phyloP scores from a whole-genome alignment of 2,797 vertebrate genomes.

The Gobionotothen gibberifrons region DNA sequence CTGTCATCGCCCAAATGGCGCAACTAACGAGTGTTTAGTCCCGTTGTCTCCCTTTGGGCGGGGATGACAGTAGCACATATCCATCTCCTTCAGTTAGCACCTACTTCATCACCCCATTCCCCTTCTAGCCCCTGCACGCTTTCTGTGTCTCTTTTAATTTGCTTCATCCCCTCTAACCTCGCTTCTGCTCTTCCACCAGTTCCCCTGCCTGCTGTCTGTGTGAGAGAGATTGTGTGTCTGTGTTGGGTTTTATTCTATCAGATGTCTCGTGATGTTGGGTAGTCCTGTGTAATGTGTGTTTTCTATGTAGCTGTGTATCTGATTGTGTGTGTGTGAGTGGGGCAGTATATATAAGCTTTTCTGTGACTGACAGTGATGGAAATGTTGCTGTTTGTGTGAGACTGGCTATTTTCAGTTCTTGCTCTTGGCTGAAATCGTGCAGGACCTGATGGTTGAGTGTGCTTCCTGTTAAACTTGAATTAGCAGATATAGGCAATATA shows the following conservation, averaged over 20 bases:
- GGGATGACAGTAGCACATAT: conserved; percentile 68
- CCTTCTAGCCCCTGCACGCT: conserved; percentile 68
- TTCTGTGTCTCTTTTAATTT: conserved; percentile 69
- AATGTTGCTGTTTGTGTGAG: conserved; percentile 36
- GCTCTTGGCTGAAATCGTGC: conserved; percentile 29
- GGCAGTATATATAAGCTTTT: conserved; percentile 19
- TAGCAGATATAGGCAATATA: no score
- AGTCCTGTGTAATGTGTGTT: conserved; percentile 32
- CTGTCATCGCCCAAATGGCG: conserved; percentile 68
- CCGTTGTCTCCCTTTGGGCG: conserved; percentile 56
- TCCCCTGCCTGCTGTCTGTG: conserved; percentile 73
- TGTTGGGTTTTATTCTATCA: conserved; percentile 35
- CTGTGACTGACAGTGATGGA: conserved; percentile 26
- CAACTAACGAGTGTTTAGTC: conserved; percentile 33
- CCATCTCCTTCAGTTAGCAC: conserved; percentile 69
- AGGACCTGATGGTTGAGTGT: conserved; percentile 14
- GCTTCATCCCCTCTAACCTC: conserved; percentile 66
- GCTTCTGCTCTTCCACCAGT: conserved; percentile 69
- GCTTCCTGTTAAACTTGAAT: conserved; percentile 19
- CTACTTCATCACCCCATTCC: conserved; percentile 63
- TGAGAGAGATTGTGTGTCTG: conserved; percentile 52
- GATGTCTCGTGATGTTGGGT: conserved; percentile 9
- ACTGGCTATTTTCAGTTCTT: conserved; percentile 43
- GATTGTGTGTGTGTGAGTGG: not conserved
- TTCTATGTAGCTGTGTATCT: conserved; percentile 19